Base-by-base conservation (phyloP, 2,797 vertebrate species). In the Acropternis orthonyx region DNA sequence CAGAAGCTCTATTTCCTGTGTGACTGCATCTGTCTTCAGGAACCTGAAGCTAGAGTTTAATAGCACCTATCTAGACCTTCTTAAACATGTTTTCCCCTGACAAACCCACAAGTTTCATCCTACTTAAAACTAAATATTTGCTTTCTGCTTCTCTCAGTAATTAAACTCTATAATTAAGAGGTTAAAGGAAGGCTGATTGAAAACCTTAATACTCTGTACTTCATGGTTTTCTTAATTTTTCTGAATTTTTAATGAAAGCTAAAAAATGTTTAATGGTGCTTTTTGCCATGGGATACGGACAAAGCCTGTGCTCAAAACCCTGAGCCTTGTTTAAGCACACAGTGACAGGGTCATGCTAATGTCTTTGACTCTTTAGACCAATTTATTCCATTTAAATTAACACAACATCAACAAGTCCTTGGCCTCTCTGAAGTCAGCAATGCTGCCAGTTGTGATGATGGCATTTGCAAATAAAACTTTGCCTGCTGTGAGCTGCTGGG, bases 331-430 rank as follows among this genome's bases (percentile, higher is more conserved):
- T 68, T 67, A 61, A 84, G 82, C 3, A 3, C 39, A 34, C 10
- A 48, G 62, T 23, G 58, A 85, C 68, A 75, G 61, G 49, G 46
- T 88, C 4, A 4, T 51, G 69, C 69, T 89, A 88, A 77, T 92
- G 75, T 26, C 72, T 91, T 68, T 80, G 76, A 72, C 88, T 88
- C 52, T 66, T 87, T 37, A 63, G 58, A 76, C 56, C 88, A 80
- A 75, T 93, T 89, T 91, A 88, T 88, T 95, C 62, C 36, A 62
- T 88, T 95, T 92, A 92, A 88, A 93, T 95, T 92, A 93, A 62
- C 85, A 89, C 34, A 56, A 66, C 76, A 85, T 85, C 54, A 4
- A 66, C 1, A 22, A 92, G 84, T 75, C 72, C 77, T 83, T 78
- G 75, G 72, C 55, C 71, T 89, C 76, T 87, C 76, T 83, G 68